A percentile compares a stretch with the other conserved stretches of the same genome.
Evolutionary conservation across 2,113 vertebrate genomes (phyloP).

Genomic region (Ivindomyrus marchei): DNA sequence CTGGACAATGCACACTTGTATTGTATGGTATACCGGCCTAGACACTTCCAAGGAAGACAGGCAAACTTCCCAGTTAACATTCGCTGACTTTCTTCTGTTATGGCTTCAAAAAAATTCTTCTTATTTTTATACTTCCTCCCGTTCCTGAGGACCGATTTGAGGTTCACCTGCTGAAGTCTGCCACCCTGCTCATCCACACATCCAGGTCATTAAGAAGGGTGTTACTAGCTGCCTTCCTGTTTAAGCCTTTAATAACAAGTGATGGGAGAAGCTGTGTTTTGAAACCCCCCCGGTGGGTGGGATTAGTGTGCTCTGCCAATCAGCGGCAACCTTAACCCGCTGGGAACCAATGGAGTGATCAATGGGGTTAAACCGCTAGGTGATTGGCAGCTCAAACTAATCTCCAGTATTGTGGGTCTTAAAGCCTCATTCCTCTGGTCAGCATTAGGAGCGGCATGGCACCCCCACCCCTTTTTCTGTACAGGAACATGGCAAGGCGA

Average conservation of each 20-base stretch:
- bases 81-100: neutral
- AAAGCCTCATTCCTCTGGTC: neutral
- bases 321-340: neutral
- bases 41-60: neutral
- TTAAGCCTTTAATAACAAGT: constrained; percentile 4
- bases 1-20: neutral
- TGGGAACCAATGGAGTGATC: neutral
- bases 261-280: neutral
- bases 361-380: neutral
- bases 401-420: neutral
- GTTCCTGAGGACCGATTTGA: neutral
- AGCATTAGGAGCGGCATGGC: neutral
- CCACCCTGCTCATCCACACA: constrained; percentile 25
- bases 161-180: neutral
- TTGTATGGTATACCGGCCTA: neutral
- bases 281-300: neutral
- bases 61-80: neutral
- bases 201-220: constrained; percentile 34
- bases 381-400: neutral
- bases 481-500: neutral
- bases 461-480: neutral
- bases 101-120: neutral
- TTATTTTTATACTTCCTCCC: neutral
- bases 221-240: neutral
- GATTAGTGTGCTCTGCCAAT: constrained; percentile 7